Evolutionary conservation across 2,113 vertebrate species (phyloP), one percentile per base, ranked within the genome.

Genomic region (Sialia sialis): DNA sequence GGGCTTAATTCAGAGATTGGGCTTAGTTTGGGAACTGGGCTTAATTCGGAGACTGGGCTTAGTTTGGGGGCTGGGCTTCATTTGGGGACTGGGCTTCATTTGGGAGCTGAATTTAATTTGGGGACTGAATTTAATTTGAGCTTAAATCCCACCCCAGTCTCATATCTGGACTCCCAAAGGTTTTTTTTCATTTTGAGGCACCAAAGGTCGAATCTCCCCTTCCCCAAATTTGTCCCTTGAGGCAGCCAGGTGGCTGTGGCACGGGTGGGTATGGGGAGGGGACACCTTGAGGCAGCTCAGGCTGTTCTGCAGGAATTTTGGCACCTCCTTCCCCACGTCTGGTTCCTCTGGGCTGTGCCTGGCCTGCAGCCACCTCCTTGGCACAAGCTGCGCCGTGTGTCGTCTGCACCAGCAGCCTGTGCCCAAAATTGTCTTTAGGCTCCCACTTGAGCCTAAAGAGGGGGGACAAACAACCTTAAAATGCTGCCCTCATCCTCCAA

Each of bases 281-380:
- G 52, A 67, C 27, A 51, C 41, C 74, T 78, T 34, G 38, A 11
- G 21, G 22, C 4, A 74, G 90, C 90, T 78, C 90, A 62, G 62
- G 43, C 87, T 90, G 87, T 58, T 96, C 54, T 58, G 82, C 49
- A 18, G 29, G 72, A 55, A n/a, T 25, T 10, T 38, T 96, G 95
- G 89, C 92, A 89, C 55, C 72, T 62, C 4, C 0, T 16, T 92
- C 46, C 84, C 85, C 72, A 27, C 21, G 76, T 58, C 89, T 93
- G 86, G 21, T 81, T 90, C 51, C n/a, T 87, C 88, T 86, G 88
- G 18, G 86, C 8, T 90, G 92, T 81, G 92, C 94, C 94, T 90
- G 92, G 92, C 63, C n/a, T 6, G 26, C 83, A 16, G 62, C 92
- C 95, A 94, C 92, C 92, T 90, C 83, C 69, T 92, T 84, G 91